phyloP scores from a whole-genome alignment of 2,113 vertebrate genomes.

The Osmerus eperlanus region DNA sequence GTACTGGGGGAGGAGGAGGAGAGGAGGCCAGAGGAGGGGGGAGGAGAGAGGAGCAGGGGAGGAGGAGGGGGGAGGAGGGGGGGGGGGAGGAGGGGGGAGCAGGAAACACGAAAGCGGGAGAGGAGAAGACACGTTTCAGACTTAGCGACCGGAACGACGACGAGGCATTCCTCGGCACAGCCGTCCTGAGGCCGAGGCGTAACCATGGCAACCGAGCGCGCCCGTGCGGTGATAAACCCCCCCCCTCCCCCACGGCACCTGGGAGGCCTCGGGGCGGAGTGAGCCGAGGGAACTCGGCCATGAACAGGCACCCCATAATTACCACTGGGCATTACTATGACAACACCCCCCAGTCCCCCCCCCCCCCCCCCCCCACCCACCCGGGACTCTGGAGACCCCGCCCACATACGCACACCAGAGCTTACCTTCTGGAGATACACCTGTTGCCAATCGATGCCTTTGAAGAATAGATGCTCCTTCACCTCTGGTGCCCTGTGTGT shows the following conservation, averaged over 20 bases:
- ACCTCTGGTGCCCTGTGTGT: slow-evolving; percentile 84
- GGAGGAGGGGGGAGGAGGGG: neutral
- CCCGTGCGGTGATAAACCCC: too few relatives aligned
- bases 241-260: too few relatives aligned
- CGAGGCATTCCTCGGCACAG: neutral
- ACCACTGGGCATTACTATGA: neutral
- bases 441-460: slow-evolving; percentile 96
- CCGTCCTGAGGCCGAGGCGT: too few relatives aligned
- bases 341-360: neutral
- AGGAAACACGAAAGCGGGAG: neutral
- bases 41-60: neutral
- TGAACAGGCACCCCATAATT: neutral
- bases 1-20: slow-evolving; percentile 75
- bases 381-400: neutral
- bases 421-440: slow-evolving; percentile 95
- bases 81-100: neutral
- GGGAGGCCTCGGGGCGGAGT: too few relatives aligned
- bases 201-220: too few relatives aligned
- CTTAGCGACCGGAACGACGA: neutral
- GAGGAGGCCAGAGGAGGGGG: too few relatives aligned
- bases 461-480: slow-evolving; percentile 93
- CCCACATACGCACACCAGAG: neutral
- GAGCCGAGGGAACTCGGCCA: too few relatives aligned
- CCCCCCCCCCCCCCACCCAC: neutral
- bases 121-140: neutral